Base-by-base conservation (phyloP, 2,797 vertebrate species). In the Petrocephalus sullivani region DNA sequence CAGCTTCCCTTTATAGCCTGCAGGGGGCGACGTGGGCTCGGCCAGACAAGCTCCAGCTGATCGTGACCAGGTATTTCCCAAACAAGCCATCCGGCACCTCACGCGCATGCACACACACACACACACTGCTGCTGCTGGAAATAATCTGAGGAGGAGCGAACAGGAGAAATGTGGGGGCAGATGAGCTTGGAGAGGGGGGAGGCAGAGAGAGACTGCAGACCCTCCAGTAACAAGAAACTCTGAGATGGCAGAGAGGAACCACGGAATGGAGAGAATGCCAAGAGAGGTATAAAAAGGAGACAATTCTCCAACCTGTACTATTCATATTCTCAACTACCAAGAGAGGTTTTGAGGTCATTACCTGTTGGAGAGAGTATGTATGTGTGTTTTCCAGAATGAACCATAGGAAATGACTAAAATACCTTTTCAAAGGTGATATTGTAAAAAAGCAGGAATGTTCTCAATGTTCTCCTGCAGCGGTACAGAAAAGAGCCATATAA, bases 21-120 rank as follows among this genome's bases (percentile, higher is more conserved):
- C 89, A 95, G 95, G 90, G 92, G 95, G 94, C 91, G 92, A 54
- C 90, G 88, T 88, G 33, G 51, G 61, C 90, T 91, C 89, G 71
- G 28, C 87, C 85, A 86, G 89, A 89, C 49, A 23, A 78, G 85
- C 89, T 54, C 57, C 91, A 88, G 91, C 89, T 89, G 94, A 94
- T 96, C 95, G 94, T 95, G 95, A 96, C 94, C 93, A 93, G 95
- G 95, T 96, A 95, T 96, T 96, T 96, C 95, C 96, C 95, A 93
- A 95, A 95, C 91, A 94, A 94, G 92, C 88, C 93, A 56, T 89
- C 88, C 90, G 90, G 91, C 49, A 88, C 90, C 75, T 90, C 78
- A 87, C 90, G 91, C 91, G n/a, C 87, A 10, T 4, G 4, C 41
- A 46, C 41, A 75, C 90, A 19, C 54, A 51, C 88, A 23, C 88